These are phyloP conservation scores for Procambarus clarkii DNA, from an alignment of 1,140 invertebrate species.

Conservation along the genomic window DNA sequence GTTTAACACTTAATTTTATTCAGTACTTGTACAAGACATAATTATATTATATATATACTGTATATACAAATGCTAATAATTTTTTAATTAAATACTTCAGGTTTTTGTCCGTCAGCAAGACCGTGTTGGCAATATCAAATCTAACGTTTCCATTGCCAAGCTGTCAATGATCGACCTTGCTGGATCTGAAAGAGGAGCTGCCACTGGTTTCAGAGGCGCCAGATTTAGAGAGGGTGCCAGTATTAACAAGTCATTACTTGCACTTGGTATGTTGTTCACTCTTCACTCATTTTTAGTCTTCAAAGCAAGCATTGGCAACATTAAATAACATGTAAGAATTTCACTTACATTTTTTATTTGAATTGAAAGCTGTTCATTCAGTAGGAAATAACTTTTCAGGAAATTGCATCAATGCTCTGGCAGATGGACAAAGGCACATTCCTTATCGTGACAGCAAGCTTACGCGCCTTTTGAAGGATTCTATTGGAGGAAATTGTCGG, in stretches of 20 bases:
- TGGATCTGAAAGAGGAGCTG: constrained; percentile 92
- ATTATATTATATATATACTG: too few species aligned
- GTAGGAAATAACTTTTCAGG: constrained; percentile 75
- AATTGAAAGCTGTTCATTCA: too few species aligned
- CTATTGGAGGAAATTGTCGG: constrained; percentile 95
- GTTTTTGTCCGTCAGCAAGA: constrained; percentile 76
- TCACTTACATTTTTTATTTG: too few species aligned
- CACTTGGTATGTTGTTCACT: constrained; percentile 80
- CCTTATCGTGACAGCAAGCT: constrained; percentile 95
- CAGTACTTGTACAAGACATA: too few species aligned
- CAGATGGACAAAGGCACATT: constrained; percentile 87
- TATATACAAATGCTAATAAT: too few species aligned
- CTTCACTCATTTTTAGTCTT: not conserved
- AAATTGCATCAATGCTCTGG: constrained; percentile 95
- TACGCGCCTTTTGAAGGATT: constrained; percentile 96
- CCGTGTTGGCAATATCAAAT: constrained; percentile 78
- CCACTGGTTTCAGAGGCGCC: constrained; percentile 84
- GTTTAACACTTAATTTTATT: too few species aligned
- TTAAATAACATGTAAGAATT: too few species aligned
- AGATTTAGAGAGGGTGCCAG: constrained; percentile 95
- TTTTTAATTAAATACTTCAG: constrained; percentile 42
- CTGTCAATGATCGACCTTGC: constrained; percentile 96
- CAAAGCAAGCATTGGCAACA: too few species aligned
- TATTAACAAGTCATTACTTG: constrained; percentile 94
- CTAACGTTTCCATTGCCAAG: constrained; percentile 83